Base-by-base conservation (phyloP, 2,797 vertebrate species). In the Capromys pilorides region DNA sequence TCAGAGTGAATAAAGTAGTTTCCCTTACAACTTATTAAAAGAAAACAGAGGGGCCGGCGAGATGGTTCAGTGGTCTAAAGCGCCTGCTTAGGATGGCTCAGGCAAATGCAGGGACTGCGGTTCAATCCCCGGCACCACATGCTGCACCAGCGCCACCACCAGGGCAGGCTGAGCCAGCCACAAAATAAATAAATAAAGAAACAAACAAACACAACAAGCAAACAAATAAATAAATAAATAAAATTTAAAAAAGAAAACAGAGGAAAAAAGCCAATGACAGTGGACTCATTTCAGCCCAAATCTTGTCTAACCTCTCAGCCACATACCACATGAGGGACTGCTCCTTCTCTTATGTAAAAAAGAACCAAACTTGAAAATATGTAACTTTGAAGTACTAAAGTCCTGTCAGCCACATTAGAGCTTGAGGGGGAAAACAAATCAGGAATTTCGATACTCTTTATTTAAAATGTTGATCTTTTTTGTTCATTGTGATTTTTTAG, bases 381-480 rank as follows among this genome's bases (percentile, higher is more conserved):
- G 45, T 49, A 16, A 77, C 73, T 92, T 82, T 28, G 54, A 94
- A 90, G 59, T 51, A 71, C 59, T 59, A 86, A 26, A n/a, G 13
- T 90, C 79, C 66, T 9, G 2, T n/a, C 22, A 77, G 8, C 49
- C 51, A 33, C 59, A 61, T 0, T 57, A 2, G 22, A 87, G 24
- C 18, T 12, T 73, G 18, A 62, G 24, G 41, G 57, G 91, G 88
- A 95, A 95, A 87, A 94, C 54, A 61, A 24, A 69, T 73, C 21
- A 82, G 6, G 78, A 93, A 85, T 85, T 71, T n/a, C 33, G 73
- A 75, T 49, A 4, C 49, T 45, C 36, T 96, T 92, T 88, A 79
- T 86, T 93, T 86, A 14, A 88, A 88, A 82, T 31, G n/a, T 36
- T 67, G 14, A 81, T 93, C 4, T 13, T 95, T 95, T 95, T 93